Base-by-base conservation (phyloP, 1,140 invertebrate species). In the Spodoptera frugiperda region DNA sequence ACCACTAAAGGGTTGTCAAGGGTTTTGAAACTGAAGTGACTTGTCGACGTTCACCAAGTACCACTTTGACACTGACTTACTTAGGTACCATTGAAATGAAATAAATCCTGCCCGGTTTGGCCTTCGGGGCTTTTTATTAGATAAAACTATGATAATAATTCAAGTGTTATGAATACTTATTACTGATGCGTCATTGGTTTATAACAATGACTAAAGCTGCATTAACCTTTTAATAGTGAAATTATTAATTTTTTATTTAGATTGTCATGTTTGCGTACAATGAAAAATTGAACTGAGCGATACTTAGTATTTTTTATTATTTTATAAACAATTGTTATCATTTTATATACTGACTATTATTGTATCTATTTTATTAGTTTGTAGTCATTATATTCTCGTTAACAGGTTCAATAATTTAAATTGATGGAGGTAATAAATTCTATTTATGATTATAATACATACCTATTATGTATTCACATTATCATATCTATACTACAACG, bases 1-100 rank as follows among this genome's bases (percentile, higher is more conserved):
- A 21, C 46, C 39, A 65, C 67, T 70, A 54, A 70, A 70, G 67
- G 48, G 49, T 53, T 39, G 19, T 51, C 49, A 17, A 54, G 48
- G 12, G 17, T 39, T 65, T 46, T 39, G 10, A 5, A 57, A 61
- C 30, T 68, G 14, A 30, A 70, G 67, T 39, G 49, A 39, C 67
- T 39, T 54, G 49, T 48, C 49, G 51, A 70, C 48, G 25, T 54
- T 15, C 17, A 8, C 67, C 11, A 54, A 70, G 67, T 70, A 51
- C 14, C 30, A 54, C 49, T 70, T 30, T 14, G 21, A 54, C 39
- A 11, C 14, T 39, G n/a, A 10, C 19, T 44, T 46, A 63, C 39
- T 70, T 30, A n/a, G n/a, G n/a, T n/a, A 10, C n/a, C 49, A 70
- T 2, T 68, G 49, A 3, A 70, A 15, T 70, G 53, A 39, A 70